Evolutionary conservation across 2,888 invertebrate species (phyloP), one percentile per base, ranked within the genome.

Genomic region (Clunio marinus): DNA sequence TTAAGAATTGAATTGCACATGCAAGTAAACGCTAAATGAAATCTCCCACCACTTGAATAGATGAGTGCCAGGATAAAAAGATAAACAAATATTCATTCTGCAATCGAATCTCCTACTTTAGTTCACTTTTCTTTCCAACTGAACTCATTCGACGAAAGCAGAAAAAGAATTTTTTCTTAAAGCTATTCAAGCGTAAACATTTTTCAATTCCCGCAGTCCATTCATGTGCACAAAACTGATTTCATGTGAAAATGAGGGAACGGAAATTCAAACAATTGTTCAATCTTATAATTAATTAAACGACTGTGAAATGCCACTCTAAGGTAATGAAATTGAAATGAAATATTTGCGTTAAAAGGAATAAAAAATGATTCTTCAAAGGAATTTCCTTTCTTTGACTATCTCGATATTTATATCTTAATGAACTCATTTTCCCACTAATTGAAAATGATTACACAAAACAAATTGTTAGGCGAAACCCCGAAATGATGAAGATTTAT

Each of bases 191-290:
- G 24, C 32, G 37, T 37, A 10, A 20, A 5, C n/a, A 24, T 15
- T 15, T 32, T 24, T n/a, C 3, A 60, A 22, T 60, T 60, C 7
- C 22, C n/a, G 20, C 8, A 10, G 27, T 15, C 1, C 28, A 63
- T 27, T 46, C 63, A 63, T 63, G 63, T 63, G 46, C 17, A 45
- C 15, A 46, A 46, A 46, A 63, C 27, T 63, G 46, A 63, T 63
- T 63, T 63, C 27, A 45, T 59, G 32, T 24, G 24, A 10, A 8
- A 60, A 37, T 37, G 7, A 15, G 51, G 51, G 17, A 22, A 2
- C n/a, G 7, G 17, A 51, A 51, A 51, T 51, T 51, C 20, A 22
- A 22, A 51, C 17, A 51, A 17, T 2, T n/a, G 13, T 17, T 8
- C 51, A 20, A 51, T 51, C 20, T 51, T 17, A 51, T 51, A 20